Base-by-base conservation (phyloP, 2,797 vertebrate genomes). In the Zonotrichia albicollis region DNA sequence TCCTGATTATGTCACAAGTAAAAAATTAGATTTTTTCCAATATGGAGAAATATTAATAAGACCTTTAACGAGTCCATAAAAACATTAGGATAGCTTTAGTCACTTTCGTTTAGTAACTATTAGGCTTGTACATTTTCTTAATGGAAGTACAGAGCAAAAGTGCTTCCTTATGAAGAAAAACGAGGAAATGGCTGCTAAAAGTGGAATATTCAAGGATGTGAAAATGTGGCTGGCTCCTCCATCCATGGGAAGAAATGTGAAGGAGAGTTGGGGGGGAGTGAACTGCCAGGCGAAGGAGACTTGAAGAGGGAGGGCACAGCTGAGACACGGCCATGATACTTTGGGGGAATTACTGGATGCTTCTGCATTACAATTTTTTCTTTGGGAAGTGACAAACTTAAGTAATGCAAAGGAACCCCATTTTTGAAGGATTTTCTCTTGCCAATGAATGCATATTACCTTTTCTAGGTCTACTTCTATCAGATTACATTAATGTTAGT, bases 21-120 rank as follows among this genome's bases (percentile, higher is more conserved):
- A 96, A 96, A 97, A 93, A 92, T 89, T 66, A 94, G 87, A 54
- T 82, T 89, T 95, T 96, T 93, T 95, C 90, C 93, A 91, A 94
- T 91, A 91, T 3, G 3, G 38, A 84, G 71, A 95, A 96, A 92
- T 91, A 95, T 93, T 91, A 95, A 48, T 89, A 91, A 92, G 91
- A 88, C 60, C 84, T 92, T 92, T 95, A 95, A 96, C 78, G 89
- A 92, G 66, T 81, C 89, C 91, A 93, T 95, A 96, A 96, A 96
- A 97, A 96, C 89, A 95, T 93, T 88, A 93, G 64, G 60, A 86
- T 76, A 86, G 84, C 67, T 91, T 95, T 88, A 95, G 92, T 93
- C 94, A 84, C 89, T 87, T 94, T 94, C 82, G 67, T 93, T 93
- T 86, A 93, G 79, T 82, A 90, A 96, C 87, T 95, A 94, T 96